A percentile compares a stretch with the other conserved stretches of the same genome.
Evolutionary conservation across 2,797 vertebrate species (phyloP).

Genomic region (Halcyon chelicuti): DNA sequence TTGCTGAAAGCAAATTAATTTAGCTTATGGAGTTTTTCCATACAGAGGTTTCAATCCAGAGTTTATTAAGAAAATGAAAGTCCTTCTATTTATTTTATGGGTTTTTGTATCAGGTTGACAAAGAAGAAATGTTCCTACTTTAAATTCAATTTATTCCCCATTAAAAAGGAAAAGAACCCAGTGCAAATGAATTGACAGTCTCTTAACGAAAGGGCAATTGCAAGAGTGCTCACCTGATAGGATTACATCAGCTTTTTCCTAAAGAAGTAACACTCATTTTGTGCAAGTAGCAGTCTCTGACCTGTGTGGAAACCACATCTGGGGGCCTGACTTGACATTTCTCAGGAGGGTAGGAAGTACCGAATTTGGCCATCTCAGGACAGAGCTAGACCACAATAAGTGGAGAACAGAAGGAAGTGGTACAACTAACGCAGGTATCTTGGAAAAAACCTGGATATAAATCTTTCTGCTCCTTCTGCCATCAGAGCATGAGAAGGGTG

Average conservation of each 20-base stretch:
- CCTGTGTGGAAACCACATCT: accelerated
- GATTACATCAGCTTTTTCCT: not conserved
- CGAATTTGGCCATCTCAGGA: not conserved
- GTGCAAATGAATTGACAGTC: not conserved
- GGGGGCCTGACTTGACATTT: not conserved
- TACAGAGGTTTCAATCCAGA: not conserved
- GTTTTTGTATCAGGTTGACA: not conserved
- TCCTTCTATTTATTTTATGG: not conserved
- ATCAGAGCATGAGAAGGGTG: not conserved
- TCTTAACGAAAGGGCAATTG: not conserved
- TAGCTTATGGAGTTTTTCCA: not conserved
- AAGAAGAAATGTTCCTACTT: not conserved
- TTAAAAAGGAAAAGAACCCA: not conserved
- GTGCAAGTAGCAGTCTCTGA: not conserved
- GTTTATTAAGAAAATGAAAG: not conserved
- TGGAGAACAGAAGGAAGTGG: not conserved
- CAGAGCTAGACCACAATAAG: not conserved
- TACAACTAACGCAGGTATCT: not conserved
- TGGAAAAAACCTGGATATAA: not conserved
- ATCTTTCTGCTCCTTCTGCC: not conserved
- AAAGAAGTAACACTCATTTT: not conserved
- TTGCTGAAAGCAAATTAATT: not conserved
- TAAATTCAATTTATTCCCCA: not conserved
- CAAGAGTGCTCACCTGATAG: not conserved
- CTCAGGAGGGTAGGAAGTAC: not conserved